Conservation (phyloP, 92 coral and sea anemone species). For the Epizoanthus ramosus region DNA sequence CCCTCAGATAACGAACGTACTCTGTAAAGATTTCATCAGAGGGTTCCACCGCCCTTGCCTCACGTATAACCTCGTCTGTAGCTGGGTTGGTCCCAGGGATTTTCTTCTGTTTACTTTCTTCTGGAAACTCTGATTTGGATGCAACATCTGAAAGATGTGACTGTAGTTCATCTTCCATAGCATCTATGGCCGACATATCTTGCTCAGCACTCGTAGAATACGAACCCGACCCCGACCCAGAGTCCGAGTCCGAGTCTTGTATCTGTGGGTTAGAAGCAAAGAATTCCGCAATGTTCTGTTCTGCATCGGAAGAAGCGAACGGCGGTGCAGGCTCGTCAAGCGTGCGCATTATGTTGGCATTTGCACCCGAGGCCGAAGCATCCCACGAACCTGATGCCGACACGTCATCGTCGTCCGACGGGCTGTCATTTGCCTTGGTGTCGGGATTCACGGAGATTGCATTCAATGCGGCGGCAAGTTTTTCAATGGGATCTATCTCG, state of each 20-base stretch:
- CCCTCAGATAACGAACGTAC: conserved; percentile 19
- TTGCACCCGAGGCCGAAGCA: conserved; percentile 36
- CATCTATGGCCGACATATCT: conserved; percentile 13
- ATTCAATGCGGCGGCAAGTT: conserved; percentile 64
- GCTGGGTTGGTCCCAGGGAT: background rate
- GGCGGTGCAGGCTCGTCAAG: background rate
- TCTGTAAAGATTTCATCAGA: conserved; percentile 23
- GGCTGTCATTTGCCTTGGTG: conserved; percentile 1
- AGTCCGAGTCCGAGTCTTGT: background rate
- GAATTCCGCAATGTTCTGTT: conserved; percentile 12
- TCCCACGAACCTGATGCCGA: conserved; percentile 64
- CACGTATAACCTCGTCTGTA: background rate
- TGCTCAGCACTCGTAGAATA: background rate
- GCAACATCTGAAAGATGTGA: conserved; percentile 1
- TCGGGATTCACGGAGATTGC: conserved; percentile 40
- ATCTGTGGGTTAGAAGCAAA: background rate
- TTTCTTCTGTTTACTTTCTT: background rate
- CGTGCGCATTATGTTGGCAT: background rate
- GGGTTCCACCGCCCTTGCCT: conserved; percentile 16
- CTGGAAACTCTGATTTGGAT: background rate
- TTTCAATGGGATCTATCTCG: conserved; percentile 53
- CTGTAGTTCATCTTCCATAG: conserved; percentile 32
- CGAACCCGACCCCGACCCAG: conserved; percentile 5
- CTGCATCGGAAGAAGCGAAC: background rate
- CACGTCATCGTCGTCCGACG: conserved; percentile 8